Conservation (phyloP, 2,113 vertebrate species). For the Pangasianodon gigas region DNA sequence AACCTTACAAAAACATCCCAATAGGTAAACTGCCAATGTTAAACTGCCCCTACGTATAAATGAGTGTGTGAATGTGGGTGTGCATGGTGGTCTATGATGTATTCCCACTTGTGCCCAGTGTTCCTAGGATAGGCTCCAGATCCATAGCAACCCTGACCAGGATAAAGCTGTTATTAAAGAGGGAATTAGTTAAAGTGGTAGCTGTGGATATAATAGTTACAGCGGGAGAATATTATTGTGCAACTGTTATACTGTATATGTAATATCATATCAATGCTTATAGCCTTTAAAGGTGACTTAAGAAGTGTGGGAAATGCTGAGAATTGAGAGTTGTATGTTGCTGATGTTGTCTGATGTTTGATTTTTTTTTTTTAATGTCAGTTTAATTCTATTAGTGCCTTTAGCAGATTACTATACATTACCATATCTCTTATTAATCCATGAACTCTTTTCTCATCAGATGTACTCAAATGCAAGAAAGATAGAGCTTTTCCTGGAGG, state of each 20-base stretch:
- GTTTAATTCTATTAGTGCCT: background rate
- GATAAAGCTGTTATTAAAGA: background rate
- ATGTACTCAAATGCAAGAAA: slow-evolving; percentile 90
- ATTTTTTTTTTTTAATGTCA: background rate
- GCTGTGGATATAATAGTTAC: background rate
- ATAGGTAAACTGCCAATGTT: background rate
- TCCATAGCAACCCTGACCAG: background rate
- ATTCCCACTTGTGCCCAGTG: background rate
- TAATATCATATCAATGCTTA: background rate
- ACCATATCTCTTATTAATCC: background rate
- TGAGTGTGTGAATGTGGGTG: background rate
- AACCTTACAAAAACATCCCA: background rate
- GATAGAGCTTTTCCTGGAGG: slow-evolving; percentile 80
- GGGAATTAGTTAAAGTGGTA: background rate
- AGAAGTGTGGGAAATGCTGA: background rate
- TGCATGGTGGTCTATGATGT: background rate
- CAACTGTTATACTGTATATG: background rate
- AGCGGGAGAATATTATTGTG: background rate
- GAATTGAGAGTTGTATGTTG: background rate
- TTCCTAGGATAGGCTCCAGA: background rate
- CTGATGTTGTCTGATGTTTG: background rate
- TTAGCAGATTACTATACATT: background rate
- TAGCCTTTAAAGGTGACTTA: background rate
- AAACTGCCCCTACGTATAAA: background rate
- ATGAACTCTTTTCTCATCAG: slow-evolving; percentile 60